Evolutionary conservation across 2,888 invertebrate species (phyloP).

Genomic region (Oscheius onirici): DNA sequence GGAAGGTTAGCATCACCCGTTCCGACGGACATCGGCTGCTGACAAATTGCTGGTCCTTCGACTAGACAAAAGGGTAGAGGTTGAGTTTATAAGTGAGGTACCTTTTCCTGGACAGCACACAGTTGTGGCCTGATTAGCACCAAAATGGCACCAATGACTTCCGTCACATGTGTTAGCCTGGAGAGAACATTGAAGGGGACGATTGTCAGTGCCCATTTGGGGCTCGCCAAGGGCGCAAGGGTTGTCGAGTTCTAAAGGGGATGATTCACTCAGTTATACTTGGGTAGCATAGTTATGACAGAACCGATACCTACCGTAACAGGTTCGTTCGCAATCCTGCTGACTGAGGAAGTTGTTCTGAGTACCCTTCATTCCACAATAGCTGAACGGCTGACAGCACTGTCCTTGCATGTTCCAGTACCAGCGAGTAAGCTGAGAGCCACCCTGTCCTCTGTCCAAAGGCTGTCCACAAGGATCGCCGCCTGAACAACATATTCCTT

Average conservation of each 20-base stretch:
- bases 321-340: slow-evolving; percentile 68
- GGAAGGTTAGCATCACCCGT: slow-evolving; percentile 57
- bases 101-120: slow-evolving; percentile 71
- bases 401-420: slow-evolving; percentile 56
- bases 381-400: slow-evolving; percentile 59
- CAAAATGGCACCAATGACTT: slow-evolving; percentile 70
- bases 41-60: slow-evolving; percentile 53
- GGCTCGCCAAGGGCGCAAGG: slow-evolving; percentile 69
- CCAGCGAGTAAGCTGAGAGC: slow-evolving; percentile 54
- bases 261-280: slow-evolving; percentile 6
- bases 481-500: slow-evolving; percentile 45
- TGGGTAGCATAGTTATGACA: not conserved
- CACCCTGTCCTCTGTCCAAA: slow-evolving; percentile 63
- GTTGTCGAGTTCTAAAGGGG: slow-evolving; percentile 63
- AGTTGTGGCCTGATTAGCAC: slow-evolving; percentile 67
- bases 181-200: slow-evolving; percentile 59
- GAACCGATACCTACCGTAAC: slow-evolving; percentile 57
- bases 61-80: slow-evolving; percentile 40
- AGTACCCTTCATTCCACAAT: slow-evolving; percentile 68
- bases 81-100: slow-evolving; percentile 23
- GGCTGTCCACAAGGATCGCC: slow-evolving; percentile 70
- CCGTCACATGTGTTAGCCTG: slow-evolving; percentile 52
- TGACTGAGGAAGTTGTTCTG: slow-evolving; percentile 69
- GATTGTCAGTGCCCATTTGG: slow-evolving; percentile 54
- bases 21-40: slow-evolving; percentile 61